A percentile compares a stretch with the other conserved stretches of the same genome.
Evolutionary conservation across 2,888 invertebrate species (phyloP).

Genomic region (Poecilus cupreus): DNA sequence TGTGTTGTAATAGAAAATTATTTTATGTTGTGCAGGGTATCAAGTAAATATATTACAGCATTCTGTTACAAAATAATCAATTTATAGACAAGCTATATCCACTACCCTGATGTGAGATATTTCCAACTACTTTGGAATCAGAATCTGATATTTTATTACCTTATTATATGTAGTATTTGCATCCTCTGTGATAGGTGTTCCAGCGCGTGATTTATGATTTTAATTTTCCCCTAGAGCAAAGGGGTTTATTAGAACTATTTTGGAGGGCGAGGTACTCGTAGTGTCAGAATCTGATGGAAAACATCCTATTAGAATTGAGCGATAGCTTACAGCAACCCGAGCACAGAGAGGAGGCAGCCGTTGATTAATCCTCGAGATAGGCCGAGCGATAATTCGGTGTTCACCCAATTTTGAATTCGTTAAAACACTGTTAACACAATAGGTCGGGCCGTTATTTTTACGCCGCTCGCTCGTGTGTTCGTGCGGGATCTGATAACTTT

Average conservation of each 20-base stretch:
- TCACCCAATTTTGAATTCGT: slow-evolving; percentile 42
- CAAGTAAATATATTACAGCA: too few species aligned
- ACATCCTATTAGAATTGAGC: neutral
- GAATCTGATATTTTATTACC: too few species aligned
- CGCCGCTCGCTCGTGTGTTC: neutral
- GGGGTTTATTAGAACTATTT: neutral
- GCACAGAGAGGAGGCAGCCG: neutral
- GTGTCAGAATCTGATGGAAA: slow-evolving; percentile 2
- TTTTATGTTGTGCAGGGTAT: too few species aligned
- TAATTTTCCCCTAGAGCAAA: neutral
- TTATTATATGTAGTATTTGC: too few species aligned
- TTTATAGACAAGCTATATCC: too few species aligned
- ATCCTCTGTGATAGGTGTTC: neutral
- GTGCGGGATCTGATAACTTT: slow-evolving; percentile 39
- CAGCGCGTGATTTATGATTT: neutral
- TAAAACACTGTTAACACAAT: slow-evolving; percentile 43
- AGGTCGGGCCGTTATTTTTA: slow-evolving; percentile 32
- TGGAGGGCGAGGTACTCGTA: neutral
- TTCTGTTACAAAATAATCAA: too few species aligned
- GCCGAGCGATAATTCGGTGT: neutral
- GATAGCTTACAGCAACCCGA: neutral
- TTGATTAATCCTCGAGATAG: slow-evolving; percentile 25
- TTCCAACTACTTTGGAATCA: too few species aligned
- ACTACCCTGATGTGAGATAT: too few species aligned
- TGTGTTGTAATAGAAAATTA: too few species aligned